Evolutionary conservation across 2,113 vertebrate species (phyloP).

Genomic region (Myotis davidii): DNA sequence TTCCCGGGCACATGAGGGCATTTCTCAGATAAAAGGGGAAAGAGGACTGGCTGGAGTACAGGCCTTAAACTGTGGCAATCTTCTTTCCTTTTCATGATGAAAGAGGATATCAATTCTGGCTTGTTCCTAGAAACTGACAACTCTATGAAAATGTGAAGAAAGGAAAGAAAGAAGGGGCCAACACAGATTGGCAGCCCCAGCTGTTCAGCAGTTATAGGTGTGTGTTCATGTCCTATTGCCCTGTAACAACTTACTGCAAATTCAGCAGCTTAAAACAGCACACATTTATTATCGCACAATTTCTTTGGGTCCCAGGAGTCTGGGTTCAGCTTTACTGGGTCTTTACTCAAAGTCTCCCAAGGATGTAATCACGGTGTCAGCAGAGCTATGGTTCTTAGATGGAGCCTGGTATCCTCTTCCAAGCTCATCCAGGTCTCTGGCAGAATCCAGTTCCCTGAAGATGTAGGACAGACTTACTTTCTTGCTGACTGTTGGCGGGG

Average conservation of each 20-base stretch:
- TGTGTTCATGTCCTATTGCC: not conserved
- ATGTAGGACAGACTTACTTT: not conserved
- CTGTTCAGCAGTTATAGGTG: not conserved
- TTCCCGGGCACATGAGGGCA: not conserved
- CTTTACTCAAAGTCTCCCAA: not conserved
- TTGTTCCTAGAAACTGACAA: not conserved
- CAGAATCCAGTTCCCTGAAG: not conserved
- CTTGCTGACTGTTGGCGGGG: not conserved
- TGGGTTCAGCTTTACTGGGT: not conserved
- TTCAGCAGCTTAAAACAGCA: not conserved
- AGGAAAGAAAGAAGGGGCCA: not conserved
- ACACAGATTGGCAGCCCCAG: not conserved
- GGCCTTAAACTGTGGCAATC: not conserved
- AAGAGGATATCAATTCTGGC: not conserved
- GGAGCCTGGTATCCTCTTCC: not conserved
- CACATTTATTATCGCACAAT: not conserved
- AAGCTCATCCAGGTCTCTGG: not conserved
- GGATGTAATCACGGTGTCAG: not conserved
- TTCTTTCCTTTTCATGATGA: not conserved
- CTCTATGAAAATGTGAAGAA: not conserved
- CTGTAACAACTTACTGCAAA: not conserved
- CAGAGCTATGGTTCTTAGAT: not conserved
- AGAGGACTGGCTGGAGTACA: not conserved
- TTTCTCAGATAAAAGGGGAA: not conserved
- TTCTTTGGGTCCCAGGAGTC: not conserved